A percentile compares a stretch with the other conserved stretches of the same genome.
Evolutionary conservation across 2,113 vertebrate species (phyloP).

Genomic region (Urocynchramus pylzowi): DNA sequence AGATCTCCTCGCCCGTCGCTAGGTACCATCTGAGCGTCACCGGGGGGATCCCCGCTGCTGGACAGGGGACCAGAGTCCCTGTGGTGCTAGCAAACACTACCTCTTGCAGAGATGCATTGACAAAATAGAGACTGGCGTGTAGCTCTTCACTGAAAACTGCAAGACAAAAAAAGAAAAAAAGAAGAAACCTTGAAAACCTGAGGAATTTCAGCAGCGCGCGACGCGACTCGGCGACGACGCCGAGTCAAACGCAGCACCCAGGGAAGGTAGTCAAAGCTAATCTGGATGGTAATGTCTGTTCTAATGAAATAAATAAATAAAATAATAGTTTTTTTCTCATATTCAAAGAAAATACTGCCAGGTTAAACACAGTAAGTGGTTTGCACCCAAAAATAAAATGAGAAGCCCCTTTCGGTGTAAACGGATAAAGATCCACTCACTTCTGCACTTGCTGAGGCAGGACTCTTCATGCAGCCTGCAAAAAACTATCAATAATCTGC

Average conservation of each 20-base stretch:
- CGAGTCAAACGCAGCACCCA: not conserved
- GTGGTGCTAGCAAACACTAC: constrained; percentile 99
- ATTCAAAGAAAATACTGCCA: not conserved
- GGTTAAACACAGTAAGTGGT: not conserved
- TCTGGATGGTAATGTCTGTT: not conserved
- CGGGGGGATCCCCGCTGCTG: constrained; percentile 91
- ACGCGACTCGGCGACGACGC: rapidly evolving
- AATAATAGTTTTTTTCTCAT: not conserved
- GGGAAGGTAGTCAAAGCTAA: not conserved
- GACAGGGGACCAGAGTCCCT: constrained; percentile 97
- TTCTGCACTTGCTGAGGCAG: not conserved
- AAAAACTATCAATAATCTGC: not conserved
- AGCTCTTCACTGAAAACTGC: constrained; percentile 97
- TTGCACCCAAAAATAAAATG: not conserved
- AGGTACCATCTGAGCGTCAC: constrained; percentile 98
- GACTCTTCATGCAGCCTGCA: not conserved
- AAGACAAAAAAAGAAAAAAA: constrained; percentile 37
- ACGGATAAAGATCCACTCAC: not conserved
- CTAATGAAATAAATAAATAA: not conserved
- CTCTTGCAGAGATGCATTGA: constrained; percentile 99
- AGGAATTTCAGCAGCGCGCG: not conserved
- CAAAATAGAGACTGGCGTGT: constrained; percentile 97
- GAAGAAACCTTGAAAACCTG: not conserved
- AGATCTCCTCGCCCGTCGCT: constrained; percentile 98
- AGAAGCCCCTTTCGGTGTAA: not conserved